Conservation (phyloP, 2,113 vertebrate species). For the Turnix velox region DNA sequence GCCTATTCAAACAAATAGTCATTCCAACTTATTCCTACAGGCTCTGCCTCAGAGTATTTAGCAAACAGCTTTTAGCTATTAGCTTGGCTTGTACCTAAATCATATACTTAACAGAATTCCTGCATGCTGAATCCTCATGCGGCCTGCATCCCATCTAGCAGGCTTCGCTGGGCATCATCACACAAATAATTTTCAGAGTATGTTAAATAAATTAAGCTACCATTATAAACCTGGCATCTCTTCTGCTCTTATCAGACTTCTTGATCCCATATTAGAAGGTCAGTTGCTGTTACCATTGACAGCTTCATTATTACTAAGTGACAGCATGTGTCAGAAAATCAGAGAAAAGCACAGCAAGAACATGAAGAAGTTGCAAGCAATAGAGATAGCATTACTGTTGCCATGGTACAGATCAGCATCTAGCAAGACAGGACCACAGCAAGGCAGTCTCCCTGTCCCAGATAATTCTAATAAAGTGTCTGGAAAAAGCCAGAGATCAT, state of each 20-base stretch:
- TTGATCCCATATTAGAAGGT: not conserved
- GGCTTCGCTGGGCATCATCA: not conserved
- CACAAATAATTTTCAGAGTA: not conserved
- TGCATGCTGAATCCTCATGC: not conserved
- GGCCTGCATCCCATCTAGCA: not conserved
- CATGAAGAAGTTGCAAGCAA: slow-evolving; percentile 10
- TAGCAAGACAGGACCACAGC: not conserved
- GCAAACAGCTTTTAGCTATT: not conserved
- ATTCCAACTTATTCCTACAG: not conserved
- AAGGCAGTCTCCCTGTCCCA: not conserved
- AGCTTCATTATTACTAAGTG: slow-evolving; percentile 20
- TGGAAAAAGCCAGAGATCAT: not conserved
- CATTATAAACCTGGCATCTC: not conserved
- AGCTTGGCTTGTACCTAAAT: not conserved
- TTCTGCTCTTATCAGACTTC: slow-evolving; percentile 1
- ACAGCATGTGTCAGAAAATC: slow-evolving; percentile 24
- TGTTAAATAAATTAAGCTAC: not conserved
- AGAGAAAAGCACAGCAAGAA: not conserved
- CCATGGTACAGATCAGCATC: not conserved
- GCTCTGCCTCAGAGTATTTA: not conserved
- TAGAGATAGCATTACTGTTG: not conserved
- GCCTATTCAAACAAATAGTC: slow-evolving; percentile 7
- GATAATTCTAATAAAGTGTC: not conserved
- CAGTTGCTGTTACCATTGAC: not conserved
- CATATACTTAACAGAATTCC: not conserved